These are phyloP conservation scores for Sinocyclocheilus rhinocerous DNA, from an alignment of 2,113 vertebrate species.

Conservation along the genomic window DNA sequence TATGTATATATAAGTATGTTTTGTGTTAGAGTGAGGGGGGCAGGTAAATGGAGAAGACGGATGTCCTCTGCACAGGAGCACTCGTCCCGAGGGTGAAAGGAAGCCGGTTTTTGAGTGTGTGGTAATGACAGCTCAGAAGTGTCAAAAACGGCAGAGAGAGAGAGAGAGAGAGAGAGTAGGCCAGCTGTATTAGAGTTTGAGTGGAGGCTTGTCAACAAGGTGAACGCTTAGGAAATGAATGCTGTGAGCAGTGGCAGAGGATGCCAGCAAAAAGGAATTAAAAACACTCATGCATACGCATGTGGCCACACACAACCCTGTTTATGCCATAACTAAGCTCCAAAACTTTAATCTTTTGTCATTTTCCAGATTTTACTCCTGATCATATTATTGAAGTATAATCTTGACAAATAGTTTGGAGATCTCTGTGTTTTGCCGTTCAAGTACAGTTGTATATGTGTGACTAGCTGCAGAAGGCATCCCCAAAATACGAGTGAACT, in stretches of 20 bases:
- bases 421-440: no score
- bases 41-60: constrained; percentile 25
- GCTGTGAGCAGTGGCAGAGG: background rate
- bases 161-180: background rate
- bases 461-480: no score
- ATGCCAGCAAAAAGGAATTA: constrained; percentile 6
- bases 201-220: constrained; percentile 38
- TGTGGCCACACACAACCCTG: constrained; percentile 9
- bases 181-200: constrained; percentile 7
- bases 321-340: background rate
- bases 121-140: constrained; percentile 58
- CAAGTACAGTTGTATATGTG: no score
- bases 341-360: background rate
- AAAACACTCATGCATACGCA: constrained; percentile 13
- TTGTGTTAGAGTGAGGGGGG: background rate
- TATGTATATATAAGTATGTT: background rate
- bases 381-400: no score
- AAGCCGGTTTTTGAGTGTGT: constrained; percentile 56
- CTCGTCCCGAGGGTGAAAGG: constrained; percentile 52
- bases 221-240: constrained; percentile 32
- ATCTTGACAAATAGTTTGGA: no score
- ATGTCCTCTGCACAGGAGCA: constrained; percentile 59
- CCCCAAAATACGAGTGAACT: no score
- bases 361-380: no score
- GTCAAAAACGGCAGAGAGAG: constrained; percentile 40